Conservation (phyloP, 64 coral and sea anemone genomes). For the Catalaphyllia jardinei region DNA sequence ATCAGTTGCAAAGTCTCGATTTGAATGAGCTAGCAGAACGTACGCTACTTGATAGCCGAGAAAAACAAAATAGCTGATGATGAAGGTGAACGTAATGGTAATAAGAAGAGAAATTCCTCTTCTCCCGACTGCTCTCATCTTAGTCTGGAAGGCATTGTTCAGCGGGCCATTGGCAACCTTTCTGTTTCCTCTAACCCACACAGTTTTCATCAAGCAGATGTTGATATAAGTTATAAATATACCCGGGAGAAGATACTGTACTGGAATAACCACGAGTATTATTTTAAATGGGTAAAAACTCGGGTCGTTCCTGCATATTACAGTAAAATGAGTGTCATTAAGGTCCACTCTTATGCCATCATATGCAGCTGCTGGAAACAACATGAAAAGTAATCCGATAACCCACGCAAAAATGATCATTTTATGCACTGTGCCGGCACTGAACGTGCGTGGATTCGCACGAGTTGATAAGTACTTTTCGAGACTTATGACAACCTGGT, state of each 20-base stretch:
- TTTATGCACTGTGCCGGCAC: not conserved
- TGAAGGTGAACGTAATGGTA: conserved; percentile 11
- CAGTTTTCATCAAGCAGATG: not conserved
- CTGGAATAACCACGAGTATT: not conserved
- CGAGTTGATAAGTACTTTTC: conserved; percentile 51
- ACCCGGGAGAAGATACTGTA: conserved; percentile 4
- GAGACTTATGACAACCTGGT: conserved; percentile 39
- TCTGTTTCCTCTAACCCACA: not conserved
- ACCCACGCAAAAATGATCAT: conserved; percentile 27
- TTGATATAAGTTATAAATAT: conserved; percentile 12
- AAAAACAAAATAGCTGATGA: conserved; percentile 29
- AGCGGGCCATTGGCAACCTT: not conserved
- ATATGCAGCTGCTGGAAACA: not conserved
- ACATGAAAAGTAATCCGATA: not conserved
- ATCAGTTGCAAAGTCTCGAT: conserved; percentile 18
- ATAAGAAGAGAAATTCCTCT: conserved; percentile 22
- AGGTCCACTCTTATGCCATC: not conserved
- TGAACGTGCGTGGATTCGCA: not conserved
- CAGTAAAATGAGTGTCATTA: not conserved
- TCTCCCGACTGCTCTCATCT: not conserved
- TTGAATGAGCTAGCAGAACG: not conserved
- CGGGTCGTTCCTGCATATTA: not conserved
- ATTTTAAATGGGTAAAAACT: not conserved
- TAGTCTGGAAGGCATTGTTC: conserved; percentile 11
- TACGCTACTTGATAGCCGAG: not conserved